Conservation (phyloP, 1,140 invertebrate species). For the Tribolium madens region DNA sequence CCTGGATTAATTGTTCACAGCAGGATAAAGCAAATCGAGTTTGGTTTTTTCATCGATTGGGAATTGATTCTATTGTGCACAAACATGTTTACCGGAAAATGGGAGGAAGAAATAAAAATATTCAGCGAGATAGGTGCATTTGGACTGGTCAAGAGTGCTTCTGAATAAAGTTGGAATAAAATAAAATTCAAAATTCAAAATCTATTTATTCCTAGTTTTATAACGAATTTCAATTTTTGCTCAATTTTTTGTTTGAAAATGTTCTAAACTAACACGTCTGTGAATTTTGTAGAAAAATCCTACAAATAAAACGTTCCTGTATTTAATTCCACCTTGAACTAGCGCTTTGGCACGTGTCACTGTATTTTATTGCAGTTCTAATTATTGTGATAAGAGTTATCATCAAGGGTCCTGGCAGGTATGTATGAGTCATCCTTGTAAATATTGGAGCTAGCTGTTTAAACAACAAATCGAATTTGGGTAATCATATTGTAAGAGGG, state of each 20-base stretch:
- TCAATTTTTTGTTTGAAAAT: no score
- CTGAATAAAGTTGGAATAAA: neutral
- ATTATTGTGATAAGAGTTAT: slow-evolving; percentile 28
- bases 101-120: neutral
- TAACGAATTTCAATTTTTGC: no score
- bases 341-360: neutral
- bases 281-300: no score
- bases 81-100: slow-evolving; percentile 20
- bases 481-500: slow-evolving; percentile 35
- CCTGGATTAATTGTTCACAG: slow-evolving; percentile 17
- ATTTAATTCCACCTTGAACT: neutral
- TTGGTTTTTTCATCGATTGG: neutral
- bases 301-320: neutral
- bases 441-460: slow-evolving; percentile 34
- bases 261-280: no score
- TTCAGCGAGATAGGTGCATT: no score
- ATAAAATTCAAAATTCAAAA: neutral
- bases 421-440: slow-evolving; percentile 28
- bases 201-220: no score
- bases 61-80: slow-evolving; percentile 15
- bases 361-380: neutral
- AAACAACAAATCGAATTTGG: slow-evolving; percentile 39
- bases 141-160: neutral
- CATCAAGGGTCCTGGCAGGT: slow-evolving; percentile 24
- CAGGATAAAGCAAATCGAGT: neutral